Evolutionary conservation across 2,113 vertebrate genomes (phyloP), one percentile per base, ranked within the genome.

Genomic region (Paracanthobrama guichenoti): DNA sequence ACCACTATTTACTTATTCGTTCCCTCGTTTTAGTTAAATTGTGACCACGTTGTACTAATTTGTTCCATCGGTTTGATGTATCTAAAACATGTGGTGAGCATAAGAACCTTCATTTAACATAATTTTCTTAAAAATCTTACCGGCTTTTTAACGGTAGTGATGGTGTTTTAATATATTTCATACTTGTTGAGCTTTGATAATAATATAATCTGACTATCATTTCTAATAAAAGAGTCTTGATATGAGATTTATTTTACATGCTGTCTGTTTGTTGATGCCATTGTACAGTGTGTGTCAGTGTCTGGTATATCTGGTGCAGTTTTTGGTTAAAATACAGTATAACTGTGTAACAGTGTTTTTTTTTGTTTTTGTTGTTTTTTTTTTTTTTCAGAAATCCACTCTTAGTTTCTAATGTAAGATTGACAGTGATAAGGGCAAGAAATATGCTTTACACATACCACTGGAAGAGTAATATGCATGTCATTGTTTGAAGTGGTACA

Each of bases 391-490:
- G 44, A n/a, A 31, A 55, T 75, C 48, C 48, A 75, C 48, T 22
- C 73, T 75, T 26, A 18, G 48, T 46, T 60, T 67, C 28, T 18
- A 44, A 81, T 59, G 57, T 16, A n/a, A 67, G 24, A 59, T 71
- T 67, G 79, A 71, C 66, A 35, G 67, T 66, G 67, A 28, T 55
- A 59, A 50, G 16, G 57, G 14, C 50, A 78, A 11, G 10, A 86
- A 80, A 62, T 62, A 60, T 67, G 28, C 64, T 66, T 84, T 57
- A 26, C 77, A 60, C 50, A 50, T n/a, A 2, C 39, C 57, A 28
- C 60, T 84, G 59, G 64, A 84, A 55, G 59, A 81, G 71, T 76
- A 64, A 83, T 69, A 46, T 73, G 46, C 44, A 39, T 35, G 35
- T 26, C 2, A 35, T 72, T 72, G 78, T 86, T 84, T 46, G 46